Conservation (phyloP, 2,113 vertebrate species). For the Cynopterus brachyotis region DNA sequence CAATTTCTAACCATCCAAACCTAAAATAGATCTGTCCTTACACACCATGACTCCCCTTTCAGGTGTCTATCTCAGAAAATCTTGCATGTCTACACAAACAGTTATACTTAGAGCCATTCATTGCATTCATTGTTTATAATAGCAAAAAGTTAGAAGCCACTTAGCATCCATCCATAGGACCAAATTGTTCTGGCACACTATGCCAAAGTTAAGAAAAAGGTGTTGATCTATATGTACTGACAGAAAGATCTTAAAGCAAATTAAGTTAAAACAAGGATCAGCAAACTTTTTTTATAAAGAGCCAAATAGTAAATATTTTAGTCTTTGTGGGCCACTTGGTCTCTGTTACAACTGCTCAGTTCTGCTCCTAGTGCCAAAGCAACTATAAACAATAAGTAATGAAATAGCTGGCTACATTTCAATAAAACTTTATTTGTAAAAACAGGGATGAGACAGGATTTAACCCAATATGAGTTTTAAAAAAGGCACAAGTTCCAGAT, state of each 20-base stretch:
- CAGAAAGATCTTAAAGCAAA: neutral
- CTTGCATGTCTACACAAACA: neutral
- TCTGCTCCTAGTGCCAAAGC: neutral
- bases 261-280: neutral
- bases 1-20: neutral
- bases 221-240: neutral
- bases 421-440: slow-evolving; percentile 28
- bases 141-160: neutral
- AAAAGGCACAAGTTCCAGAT: neutral
- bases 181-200: neutral
- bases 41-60: neutral
- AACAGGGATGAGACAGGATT: neutral
- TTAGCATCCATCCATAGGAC: neutral
- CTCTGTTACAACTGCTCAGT: neutral
- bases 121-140: neutral
- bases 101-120: neutral
- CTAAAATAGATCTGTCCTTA: neutral
- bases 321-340: neutral
- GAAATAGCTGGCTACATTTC: neutral
- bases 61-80: neutral
- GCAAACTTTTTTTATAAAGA: neutral
- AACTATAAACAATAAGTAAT: no score
- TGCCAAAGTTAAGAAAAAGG: neutral
- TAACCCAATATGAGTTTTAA: neutral
- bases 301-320: neutral